phyloP scores from a whole-genome alignment of 2,888 invertebrate species.

The Norana najaformis region DNA sequence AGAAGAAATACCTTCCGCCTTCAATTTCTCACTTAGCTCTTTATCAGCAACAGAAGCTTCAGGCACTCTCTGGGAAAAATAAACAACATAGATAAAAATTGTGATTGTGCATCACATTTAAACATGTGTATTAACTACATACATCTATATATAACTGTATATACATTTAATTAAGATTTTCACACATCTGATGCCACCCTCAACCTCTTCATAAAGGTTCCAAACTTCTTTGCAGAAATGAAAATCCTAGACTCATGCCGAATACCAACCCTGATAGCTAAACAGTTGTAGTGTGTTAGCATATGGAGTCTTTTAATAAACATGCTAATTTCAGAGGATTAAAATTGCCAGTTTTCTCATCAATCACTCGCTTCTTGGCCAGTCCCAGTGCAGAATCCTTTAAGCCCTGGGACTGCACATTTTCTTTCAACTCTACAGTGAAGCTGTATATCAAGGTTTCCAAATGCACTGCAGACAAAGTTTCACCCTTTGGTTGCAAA shows the following conservation, averaged over 20 bases:
- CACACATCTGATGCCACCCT: not conserved
- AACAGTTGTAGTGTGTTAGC: not conserved
- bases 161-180: no score
- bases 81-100: not conserved
- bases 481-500: no score
- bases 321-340: no score
- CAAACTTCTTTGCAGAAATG: not conserved
- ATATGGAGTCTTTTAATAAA: not conserved
- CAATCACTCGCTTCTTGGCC: not conserved
- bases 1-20: conserved; percentile 78
- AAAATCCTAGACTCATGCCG: not conserved
- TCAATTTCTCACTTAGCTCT: conserved; percentile 78
- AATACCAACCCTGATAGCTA: no score
- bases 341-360: no score
- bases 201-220: not conserved
- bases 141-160: not conserved
- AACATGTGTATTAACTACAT: not conserved
- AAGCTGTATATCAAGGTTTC: no score
- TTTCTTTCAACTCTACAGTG: no score
- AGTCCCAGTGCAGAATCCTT: not conserved
- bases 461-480: no score
- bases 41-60: conserved; percentile 51
- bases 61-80: conserved; percentile 39
- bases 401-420: no score
- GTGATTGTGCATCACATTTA: not conserved